Evolutionary conservation across 1,140 invertebrate species (phyloP), one percentile per base, ranked within the genome.

Genomic region (Pissodes strobi): DNA sequence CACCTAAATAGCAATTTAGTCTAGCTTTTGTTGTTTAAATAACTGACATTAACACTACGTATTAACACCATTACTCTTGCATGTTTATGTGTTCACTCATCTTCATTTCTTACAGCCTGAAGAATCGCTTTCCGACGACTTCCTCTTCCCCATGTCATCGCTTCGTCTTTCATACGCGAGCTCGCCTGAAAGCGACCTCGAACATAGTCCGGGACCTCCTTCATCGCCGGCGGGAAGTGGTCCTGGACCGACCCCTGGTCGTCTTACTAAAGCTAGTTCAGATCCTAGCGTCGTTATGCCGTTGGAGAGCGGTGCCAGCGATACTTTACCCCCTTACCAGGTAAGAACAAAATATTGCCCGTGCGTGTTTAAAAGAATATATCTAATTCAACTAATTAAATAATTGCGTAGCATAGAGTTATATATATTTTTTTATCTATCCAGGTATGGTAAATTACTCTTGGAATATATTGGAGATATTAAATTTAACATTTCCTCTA

Each of bases 91-190:
- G 4, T 10, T 66, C 34, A 46, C 51, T 58, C 37, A 41, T 60
- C 51, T 22, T 59, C 53, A 61, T 61, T 60, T 45, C 72, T 77
- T 80, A 78, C 81, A 89, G 88, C 88, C 88, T 74, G 87, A 91
- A 80, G 90, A 92, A 83, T 89, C 90, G 80, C 83, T 92, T 79
- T 91, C 90, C 72, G 90, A 93, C 84, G 95, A 99, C 85, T 95
- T 98, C 87, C 88, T 98, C 75, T 98, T 98, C 85, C 95, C 95
- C 73, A 96, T 97, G 93, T 93, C 93, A 68, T 93, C 92, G 80
- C 79, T 84, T 58, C 89, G 95, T 74, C 84, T 97, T 67, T 97
- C 94, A 75, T 97, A 96, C 82, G 94, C 94, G 66, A 95, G 93
- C 72, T 95, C 93, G 75, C 94, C 94, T 68, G 95, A 97, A 82